Base-by-base conservation (phyloP, 92 coral and sea anemone genomes). In the Zoanthus sociatus region DNA sequence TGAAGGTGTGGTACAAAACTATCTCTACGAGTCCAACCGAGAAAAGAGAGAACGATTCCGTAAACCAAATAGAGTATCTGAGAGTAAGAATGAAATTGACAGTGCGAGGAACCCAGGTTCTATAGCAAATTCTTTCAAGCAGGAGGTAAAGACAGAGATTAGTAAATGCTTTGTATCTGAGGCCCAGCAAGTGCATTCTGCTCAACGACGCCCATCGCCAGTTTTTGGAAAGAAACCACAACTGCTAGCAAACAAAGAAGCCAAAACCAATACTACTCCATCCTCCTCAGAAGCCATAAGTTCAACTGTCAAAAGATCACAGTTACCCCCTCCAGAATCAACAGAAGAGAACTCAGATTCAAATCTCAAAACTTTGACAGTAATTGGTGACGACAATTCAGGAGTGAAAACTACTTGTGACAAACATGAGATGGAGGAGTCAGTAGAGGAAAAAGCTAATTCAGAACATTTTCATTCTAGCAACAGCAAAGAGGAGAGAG, bases 1-100 rank as follows among this genome's bases (percentile, higher is more conserved):
- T 32, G 99, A 95, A 78, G 95, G 97, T 68, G 95, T 97, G 44
- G 99, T 97, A 15, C 98, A 97, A 76, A 93, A 93, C 90, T 94
- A 93, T 77, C 90, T 97, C 8, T 95, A 90, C 78, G 91, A 84
- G 66, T 92, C 93, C 14, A 87, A 92, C 13, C 92, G 95, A 21
- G 86, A 83, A 56, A 87, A 88, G 69, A 56, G 79, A 53, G 89
- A 91, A 48, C 85, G 85, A 7, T 81, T 63, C 61, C 12, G 60
- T 6, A 81, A 63, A 60, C 73, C 85, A 31, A 73, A 75, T 71
- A 88, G 75, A 72, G 30, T 54, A 13, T 46, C 73, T 31, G 88
- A 90, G 20, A 77, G 78, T 30, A 90, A 87, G 53, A 83, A 83
- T 13, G 92, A 91, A 56, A 18, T 32, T 47, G 64, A 26, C 61